A percentile compares a stretch with the other conserved stretches of the same genome.
These are phyloP conservation scores for Labrus mixtus DNA, from an alignment of 2,113 vertebrate genomes.

Conservation along the genomic window DNA sequence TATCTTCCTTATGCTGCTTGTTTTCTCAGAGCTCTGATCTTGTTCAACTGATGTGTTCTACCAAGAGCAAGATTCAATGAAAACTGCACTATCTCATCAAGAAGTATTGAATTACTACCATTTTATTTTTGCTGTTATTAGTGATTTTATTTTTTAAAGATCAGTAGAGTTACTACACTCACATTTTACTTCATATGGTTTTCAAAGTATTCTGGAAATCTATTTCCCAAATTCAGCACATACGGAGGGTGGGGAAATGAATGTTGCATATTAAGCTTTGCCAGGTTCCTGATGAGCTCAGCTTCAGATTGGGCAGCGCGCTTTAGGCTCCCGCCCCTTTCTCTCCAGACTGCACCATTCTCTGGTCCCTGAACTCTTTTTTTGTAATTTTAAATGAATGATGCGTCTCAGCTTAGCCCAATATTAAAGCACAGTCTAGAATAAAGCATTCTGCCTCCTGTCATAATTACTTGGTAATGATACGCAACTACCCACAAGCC, in stretches of 20 bases:
- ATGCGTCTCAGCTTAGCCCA: slow-evolving; percentile 99
- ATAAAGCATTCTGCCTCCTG: slow-evolving; percentile 78
- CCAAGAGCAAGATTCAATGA: slow-evolving; percentile 70
- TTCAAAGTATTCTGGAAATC: slow-evolving; percentile 80
- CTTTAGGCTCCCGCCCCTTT: slow-evolving; percentile 86
- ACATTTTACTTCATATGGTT: slow-evolving; percentile 72
- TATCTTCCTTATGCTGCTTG: slow-evolving; percentile 31
- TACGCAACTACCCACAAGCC: neutral
- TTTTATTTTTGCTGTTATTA: slow-evolving; percentile 54
- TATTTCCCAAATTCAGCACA: slow-evolving; percentile 80
- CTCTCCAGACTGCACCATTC: slow-evolving; percentile 92
- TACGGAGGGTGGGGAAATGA: slow-evolving; percentile 77
- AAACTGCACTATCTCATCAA: slow-evolving; percentile 77
- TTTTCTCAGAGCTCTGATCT: slow-evolving; percentile 79
- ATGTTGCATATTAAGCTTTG: slow-evolving; percentile 82
- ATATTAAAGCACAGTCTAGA: slow-evolving; percentile 99
- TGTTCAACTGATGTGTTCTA: slow-evolving; percentile 73
- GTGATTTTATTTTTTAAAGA: slow-evolving; percentile 60
- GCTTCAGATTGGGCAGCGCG: slow-evolving; percentile 89
- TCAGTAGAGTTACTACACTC: slow-evolving; percentile 68
- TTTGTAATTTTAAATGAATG: slow-evolving; percentile 99
- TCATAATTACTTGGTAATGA: slow-evolving; percentile 62
- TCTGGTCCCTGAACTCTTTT: slow-evolving; percentile 97
- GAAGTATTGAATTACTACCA: slow-evolving; percentile 45
- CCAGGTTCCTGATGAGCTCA: slow-evolving; percentile 79